Evolutionary conservation across 1,140 invertebrate species (phyloP), one percentile per base, ranked within the genome.

Genomic region (Anadara kagoshimensis): DNA sequence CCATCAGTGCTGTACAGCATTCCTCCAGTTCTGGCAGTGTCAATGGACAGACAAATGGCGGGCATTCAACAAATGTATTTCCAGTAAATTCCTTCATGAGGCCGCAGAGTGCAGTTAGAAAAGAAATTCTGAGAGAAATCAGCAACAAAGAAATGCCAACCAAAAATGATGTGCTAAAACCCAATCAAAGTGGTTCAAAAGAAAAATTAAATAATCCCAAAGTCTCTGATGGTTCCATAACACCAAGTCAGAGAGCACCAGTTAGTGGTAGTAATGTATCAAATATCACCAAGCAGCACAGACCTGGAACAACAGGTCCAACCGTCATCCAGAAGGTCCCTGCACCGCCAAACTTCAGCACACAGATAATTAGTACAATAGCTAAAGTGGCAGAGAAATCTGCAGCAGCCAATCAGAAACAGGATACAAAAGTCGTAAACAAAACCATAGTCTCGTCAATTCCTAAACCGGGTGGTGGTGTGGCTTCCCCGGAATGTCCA

Each of bases 21-120:
- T 44, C 45, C n/a, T 24, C 49, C 3, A 49, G 49, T 20, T 63
- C 65, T 45, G 41, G 65, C 24, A 24, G 41, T 44, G 61, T 57
- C 18, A 62, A 70, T 24, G 45, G 41, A 57, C 58, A 59, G 24
- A n/a, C 51, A 2, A 45, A 67, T 22, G 22, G 58, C 59, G 51
- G 53, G 10, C 59, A 54, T n/a, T 65, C n/a, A 14, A 44, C 57
- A 49, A 70, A 68, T 18, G 53, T 68, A 22, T 76, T 81, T 61
- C 83, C 83, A 51, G 77, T 78, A 12, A 87, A 87, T 62, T 76
- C 84, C 14, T 87, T 87, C 56, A 81, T 87, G 81, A 73, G 86
- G 29, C 86, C 86, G 54, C 76, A 81, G 66, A 86, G 85, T 78
- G 83, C 78, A 24, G 66, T 78, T 49, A 69, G 69, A 63, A 78